These are phyloP conservation scores for Riparia riparia DNA, from an alignment of 2,113 vertebrate genomes.

Conservation along the genomic window DNA sequence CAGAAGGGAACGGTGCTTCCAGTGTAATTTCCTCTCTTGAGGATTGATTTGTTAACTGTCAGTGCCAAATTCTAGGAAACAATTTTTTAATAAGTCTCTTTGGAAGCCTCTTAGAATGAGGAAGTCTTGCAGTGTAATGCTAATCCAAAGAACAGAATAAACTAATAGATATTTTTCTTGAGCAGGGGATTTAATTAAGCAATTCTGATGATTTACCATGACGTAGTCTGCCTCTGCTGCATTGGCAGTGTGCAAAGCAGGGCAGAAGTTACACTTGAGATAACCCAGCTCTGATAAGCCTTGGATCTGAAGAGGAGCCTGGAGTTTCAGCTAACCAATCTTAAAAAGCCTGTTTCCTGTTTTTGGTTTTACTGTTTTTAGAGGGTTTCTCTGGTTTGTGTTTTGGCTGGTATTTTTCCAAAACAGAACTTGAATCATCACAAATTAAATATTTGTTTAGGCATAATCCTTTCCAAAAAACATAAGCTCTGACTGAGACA, in stretches of 20 bases:
- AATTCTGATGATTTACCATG: background rate
- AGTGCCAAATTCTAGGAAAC: background rate
- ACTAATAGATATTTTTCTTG: background rate
- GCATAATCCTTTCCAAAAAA: background rate
- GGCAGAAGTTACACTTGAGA: background rate
- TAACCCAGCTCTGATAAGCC: background rate
- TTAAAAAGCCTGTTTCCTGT: background rate
- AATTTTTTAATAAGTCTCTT: background rate
- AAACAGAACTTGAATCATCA: background rate
- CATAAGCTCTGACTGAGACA: background rate
- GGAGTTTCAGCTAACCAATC: background rate
- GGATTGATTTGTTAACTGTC: background rate
- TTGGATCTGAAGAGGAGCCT: background rate
- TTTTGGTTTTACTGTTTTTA: background rate
- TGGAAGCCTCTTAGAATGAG: background rate
- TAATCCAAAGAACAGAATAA: background rate
- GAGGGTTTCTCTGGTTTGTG: background rate
- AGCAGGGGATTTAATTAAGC: background rate
- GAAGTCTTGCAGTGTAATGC: background rate
- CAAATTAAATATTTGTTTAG: background rate
- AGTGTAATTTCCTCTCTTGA: background rate
- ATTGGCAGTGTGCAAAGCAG: background rate
- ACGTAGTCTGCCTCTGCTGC: background rate
- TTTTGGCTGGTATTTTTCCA: background rate
- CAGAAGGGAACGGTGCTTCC: background rate